Base-by-base conservation (phyloP, 1,140 invertebrate genomes). In the Musca domestica region DNA sequence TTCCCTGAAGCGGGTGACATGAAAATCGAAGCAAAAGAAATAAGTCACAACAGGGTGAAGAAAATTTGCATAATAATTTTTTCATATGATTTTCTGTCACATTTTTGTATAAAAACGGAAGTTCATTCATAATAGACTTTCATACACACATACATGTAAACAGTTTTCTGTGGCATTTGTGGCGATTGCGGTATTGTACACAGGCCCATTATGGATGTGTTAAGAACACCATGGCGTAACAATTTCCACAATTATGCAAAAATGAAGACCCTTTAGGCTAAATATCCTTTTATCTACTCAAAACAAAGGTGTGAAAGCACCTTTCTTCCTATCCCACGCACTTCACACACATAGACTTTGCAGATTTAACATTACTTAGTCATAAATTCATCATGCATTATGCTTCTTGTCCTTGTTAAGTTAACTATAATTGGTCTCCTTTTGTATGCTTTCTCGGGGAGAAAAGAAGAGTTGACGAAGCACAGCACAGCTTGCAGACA, bases 51-150 rank as follows among this genome's bases (percentile, higher is more conserved):
- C 52, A n/a, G 2, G 25, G n/a, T 27, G 6, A 22, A 58, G 17
- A 34, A 61, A 61, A 78, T 78, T 78, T 78, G 71, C 76, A 78
- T 78, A 78, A n/a, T n/a, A n/a, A 78, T 78, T 72, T 76, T 77
- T 78, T 78, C 76, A 78, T 78, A 77, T 76, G 76, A 73, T 77
- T 77, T 49, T 51, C 5, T 41, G 6, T 41, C 10, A n/a, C n/a
- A 10, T 41, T 41, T 41, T 41, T 41, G 34, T 12, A 41, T 41
- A 9, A 41, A 41, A 41, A 41, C 10, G 34, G 34, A 41, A 41
- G 6, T 41, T 41, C 34, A 41, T 41, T 41, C 34, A 41, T 41
- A 41, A 41, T 10, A 12, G 34, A n/a, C n/a, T n/a, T n/a, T n/a
- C n/a, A n/a, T n/a, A n/a, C n/a, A n/a, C n/a, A n/a, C n/a, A n/a